Percentiles rank a stretch among this genome's conserved stretches.
phyloP scores from a whole-genome alignment of 2,113 vertebrate species.

The Mormyrus iriodes region DNA sequence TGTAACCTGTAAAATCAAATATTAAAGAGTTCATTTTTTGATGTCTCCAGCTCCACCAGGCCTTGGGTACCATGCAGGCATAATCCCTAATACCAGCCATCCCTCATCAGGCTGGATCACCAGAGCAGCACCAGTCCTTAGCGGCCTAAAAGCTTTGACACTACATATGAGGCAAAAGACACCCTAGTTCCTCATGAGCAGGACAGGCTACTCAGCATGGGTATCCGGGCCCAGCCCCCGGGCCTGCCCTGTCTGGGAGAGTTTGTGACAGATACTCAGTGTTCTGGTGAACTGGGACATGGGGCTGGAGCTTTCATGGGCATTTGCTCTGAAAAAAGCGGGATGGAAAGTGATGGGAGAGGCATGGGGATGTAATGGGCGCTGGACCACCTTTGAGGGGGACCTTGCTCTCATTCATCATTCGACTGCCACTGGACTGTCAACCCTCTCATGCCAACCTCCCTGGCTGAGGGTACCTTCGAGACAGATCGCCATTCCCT shows the following conservation, averaged over 20 bases:
- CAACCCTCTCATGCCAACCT: background rate
- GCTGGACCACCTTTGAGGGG: background rate
- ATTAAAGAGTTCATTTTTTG: constrained; percentile 52
- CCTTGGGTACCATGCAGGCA: constrained; percentile 33
- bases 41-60: constrained; percentile 34
- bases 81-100: constrained; percentile 33
- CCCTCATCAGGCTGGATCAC: background rate
- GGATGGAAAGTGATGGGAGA: too few species aligned
- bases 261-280: too few species aligned
- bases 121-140: background rate
- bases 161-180: constrained; percentile 36
- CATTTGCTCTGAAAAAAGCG: too few species aligned
- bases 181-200: constrained; percentile 17
- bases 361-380: background rate
- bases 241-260: too few species aligned
- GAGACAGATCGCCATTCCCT: background rate
- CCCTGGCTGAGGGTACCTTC: background rate
- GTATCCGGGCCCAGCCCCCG: background rate
- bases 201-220: background rate
- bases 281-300: too few species aligned
- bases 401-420: background rate
- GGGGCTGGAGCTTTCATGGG: too few species aligned
- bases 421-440: background rate
- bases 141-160: constrained; percentile 22
- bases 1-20: constrained; percentile 49